These are phyloP conservation scores for Dryobota labecula DNA, from an alignment of 2,888 invertebrate genomes.

Conservation along the genomic window DNA sequence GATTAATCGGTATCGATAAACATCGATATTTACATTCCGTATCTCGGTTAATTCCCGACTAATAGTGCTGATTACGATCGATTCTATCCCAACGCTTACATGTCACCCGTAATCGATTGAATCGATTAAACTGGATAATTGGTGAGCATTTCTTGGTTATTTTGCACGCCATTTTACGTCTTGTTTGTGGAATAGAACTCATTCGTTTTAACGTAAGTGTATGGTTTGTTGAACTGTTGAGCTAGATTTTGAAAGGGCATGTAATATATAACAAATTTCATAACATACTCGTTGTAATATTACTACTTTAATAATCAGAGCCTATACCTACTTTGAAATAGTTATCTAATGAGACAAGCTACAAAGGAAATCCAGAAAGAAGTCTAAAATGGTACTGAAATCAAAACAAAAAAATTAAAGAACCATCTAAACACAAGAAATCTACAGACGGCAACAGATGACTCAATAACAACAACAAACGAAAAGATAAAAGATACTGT, in stretches of 20 bases:
- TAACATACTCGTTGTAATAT: slow-evolving; percentile 16
- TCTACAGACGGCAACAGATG: slow-evolving; percentile 20
- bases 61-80: slow-evolving; percentile 64
- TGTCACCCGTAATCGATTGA: slow-evolving; percentile 61
- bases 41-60: slow-evolving; percentile 56
- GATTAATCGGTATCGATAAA: slow-evolving; percentile 58
- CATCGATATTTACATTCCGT: slow-evolving; percentile 65
- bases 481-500: slow-evolving; percentile 50
- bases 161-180: slow-evolving; percentile 60
- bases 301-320: background rate
- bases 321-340: background rate
- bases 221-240: slow-evolving; percentile 54
- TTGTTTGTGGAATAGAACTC: slow-evolving; percentile 57
- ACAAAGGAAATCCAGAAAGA: background rate
- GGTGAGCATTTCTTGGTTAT: slow-evolving; percentile 55
- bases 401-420: slow-evolving; percentile 25
- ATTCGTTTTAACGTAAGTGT: slow-evolving; percentile 61
- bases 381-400: background rate
- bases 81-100: slow-evolving; percentile 59
- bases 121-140: slow-evolving; percentile 61
- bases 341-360: background rate
- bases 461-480: slow-evolving; percentile 50
- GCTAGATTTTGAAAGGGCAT: slow-evolving; percentile 54
- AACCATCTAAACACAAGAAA: background rate
- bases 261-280: slow-evolving; percentile 30